Base-by-base conservation (phyloP, 2,888 invertebrate species). In the Phasia obesa region DNA sequence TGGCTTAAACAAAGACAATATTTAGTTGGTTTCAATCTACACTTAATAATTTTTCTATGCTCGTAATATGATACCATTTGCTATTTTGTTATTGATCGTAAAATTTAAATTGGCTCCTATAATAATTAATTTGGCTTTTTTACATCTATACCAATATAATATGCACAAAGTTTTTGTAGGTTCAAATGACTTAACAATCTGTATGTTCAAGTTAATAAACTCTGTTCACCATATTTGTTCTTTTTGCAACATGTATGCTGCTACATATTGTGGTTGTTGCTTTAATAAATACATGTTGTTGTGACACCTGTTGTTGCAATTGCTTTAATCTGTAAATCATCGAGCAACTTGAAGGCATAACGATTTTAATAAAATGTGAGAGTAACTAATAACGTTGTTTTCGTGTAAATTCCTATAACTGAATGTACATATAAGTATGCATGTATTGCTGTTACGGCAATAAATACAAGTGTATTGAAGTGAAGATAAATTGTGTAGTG, bases 251-350 rank as follows among this genome's bases (percentile, higher is more conserved):
- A 15, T 53, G 13, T 23, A 19, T 67, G 38, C 9, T 13, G 9
- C 38, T n/a, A n/a, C n/a, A n/a, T 60, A 1, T 11, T 64, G 38
- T 67, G 44, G 51, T 35, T 67, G 42, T 49, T 70, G 51, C 35
- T 42, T 53, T 77, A 9, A 17, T 47, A 71, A 49, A 53, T 69
- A 31, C 35, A 35, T 35, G 35, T 38, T 60, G 79, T 75, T 81
- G 77, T 80, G 60, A 81, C 82, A 84, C 82, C 77, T 84, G 83
- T 84, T 83, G 82, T 69, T 79, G 69, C 31, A 73, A 59, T 71
- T 60, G 55, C 35, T 60, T 62, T 62, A 67, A 57, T 42, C 49
- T 44, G 62, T 69, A 81, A 81, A 84, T 78, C 73, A 71, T 73
- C 15, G 11, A 31, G 3, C 31, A 51, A 74, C 65, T 55, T 60